A percentile compares a stretch with the other conserved stretches of the same genome.
phyloP scores from a whole-genome alignment of 2,888 invertebrate genomes.

The Lingula anatina region DNA sequence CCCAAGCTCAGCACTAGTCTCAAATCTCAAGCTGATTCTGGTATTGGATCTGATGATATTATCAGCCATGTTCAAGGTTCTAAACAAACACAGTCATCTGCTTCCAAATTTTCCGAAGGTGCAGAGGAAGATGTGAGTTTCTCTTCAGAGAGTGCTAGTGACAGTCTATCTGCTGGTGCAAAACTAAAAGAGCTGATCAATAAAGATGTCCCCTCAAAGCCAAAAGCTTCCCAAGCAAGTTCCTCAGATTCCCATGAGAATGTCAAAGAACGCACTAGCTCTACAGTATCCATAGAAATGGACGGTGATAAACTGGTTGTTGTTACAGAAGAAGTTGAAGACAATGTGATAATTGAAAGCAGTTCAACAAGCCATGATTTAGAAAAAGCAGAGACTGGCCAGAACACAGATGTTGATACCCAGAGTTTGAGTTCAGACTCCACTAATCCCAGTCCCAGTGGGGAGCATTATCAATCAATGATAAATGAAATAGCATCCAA shows the following conservation, averaged over 20 bases:
- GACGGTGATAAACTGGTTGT: slow-evolving; percentile 51
- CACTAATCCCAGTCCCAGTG: slow-evolving; percentile 27
- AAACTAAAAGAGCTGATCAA: background rate
- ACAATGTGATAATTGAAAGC: slow-evolving; percentile 10
- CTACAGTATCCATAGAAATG: slow-evolving; percentile 49
- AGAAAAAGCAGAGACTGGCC: slow-evolving; percentile 19
- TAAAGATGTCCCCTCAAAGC: slow-evolving; percentile 25
- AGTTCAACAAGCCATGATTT: slow-evolving; percentile 20
- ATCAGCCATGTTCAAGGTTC: no score
- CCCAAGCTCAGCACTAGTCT: slow-evolving; percentile 23
- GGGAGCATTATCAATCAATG: slow-evolving; percentile 19
- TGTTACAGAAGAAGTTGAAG: slow-evolving; percentile 36
- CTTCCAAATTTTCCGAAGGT: background rate
- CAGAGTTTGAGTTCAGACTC: slow-evolving; percentile 36
- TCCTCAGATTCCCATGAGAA: background rate
- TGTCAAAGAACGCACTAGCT: background rate
- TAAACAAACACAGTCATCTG: background rate
- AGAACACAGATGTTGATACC: slow-evolving; percentile 23
- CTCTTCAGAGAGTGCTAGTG: slow-evolving; percentile 7
- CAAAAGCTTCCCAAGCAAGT: background rate
- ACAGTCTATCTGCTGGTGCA: background rate
- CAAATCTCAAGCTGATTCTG: slow-evolving; percentile 31
- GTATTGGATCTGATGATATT: slow-evolving; percentile 20
- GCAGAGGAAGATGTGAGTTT: background rate
- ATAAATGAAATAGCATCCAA: slow-evolving; percentile 16